Evolutionary conservation across 2,888 invertebrate genomes (phyloP).

Genomic region (Xanthorhoe spadicearia): DNA sequence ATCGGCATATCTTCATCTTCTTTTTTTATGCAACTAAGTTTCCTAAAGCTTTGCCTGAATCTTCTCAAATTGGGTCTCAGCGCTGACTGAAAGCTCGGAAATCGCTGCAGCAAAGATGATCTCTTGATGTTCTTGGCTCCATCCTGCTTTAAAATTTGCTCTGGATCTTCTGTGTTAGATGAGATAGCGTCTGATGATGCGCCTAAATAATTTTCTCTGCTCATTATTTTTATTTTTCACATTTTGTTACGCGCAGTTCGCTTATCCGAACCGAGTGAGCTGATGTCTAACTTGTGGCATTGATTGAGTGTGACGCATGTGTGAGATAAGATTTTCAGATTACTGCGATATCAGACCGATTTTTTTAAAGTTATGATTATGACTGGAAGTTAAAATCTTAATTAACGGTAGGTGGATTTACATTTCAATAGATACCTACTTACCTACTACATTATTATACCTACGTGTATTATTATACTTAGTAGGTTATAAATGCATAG

Average conservation of each 20-base stretch:
- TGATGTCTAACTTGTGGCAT: conserved; percentile 71
- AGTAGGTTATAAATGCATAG: too few species aligned
- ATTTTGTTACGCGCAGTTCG: conserved; percentile 58
- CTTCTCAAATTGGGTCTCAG: conserved; percentile 61
- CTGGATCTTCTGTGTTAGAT: conserved; percentile 31
- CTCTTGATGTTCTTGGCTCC: conserved; percentile 44
- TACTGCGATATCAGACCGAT: conserved; percentile 65
- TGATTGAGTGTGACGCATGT: conserved; percentile 78
- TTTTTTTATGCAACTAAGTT: conserved; percentile 67
- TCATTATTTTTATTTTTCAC: conserved; percentile 66
- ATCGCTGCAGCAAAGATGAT: conserved; percentile 50
- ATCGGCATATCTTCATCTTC: conserved; percentile 62
- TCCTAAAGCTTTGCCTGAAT: conserved; percentile 61
- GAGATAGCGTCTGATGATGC: conserved; percentile 57
- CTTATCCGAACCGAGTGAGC: conserved; percentile 64
- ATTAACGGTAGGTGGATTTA: too few species aligned
- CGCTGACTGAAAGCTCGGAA: conserved; percentile 57
- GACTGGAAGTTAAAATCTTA: conserved; percentile 28
- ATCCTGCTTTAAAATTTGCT: conserved; percentile 27
- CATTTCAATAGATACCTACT: too few species aligned
- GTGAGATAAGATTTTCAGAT: conserved; percentile 68
- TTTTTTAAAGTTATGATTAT: conserved; percentile 46
- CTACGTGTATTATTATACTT: too few species aligned
- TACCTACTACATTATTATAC: background rate
- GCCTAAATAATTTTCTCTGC: conserved; percentile 62